Base-by-base conservation (phyloP, 2,888 invertebrate species). In the Oscheius myriophilus region DNA sequence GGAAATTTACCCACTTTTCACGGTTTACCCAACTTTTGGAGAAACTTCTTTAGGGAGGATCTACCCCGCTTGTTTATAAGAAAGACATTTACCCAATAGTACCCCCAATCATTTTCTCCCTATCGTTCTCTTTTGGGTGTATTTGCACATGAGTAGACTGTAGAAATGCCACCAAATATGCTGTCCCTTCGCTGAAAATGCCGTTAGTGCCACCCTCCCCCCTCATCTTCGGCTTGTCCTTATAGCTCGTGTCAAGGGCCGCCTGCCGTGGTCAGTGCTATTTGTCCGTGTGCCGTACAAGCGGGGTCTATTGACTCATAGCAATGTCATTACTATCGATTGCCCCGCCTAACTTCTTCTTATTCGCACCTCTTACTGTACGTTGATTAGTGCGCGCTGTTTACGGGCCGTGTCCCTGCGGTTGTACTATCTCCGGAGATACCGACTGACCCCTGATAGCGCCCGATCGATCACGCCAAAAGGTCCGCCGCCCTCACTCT, bases 251-350 rank as follows among this genome's bases (percentile, higher is more conserved):
- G 21, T 49, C 49, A 21, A 49, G 49, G 25, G 23, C n/a, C 45
- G 58, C 58, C 49, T 61, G 46, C 61, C 49, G 61, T 61, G 49
- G 49, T 46, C 39, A 46, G 33, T 46, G 14, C 49, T 33, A 49
- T 61, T 61, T 46, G 61, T 39, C 49, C 46, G 49, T 46, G 61
- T 61, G 61, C 61, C 61, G 61, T 61, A 61, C 61, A 61, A 61
- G 61, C 61, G 49, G 46, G 49, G 61, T 61, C 61, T 61, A 61
- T 61, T 61, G 61, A 61, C 61, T 61, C 61, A 61, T 61, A 61
- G 49, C 46, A 46, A 61, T 45, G 61, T 61, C 61, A 61, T 61
- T 61, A 61, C 26, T 61, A 61, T 61, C 46, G 61, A 61, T 61
- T 21, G 61, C 12, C 18, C 43, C 49, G 49, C 14, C 61, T 18